A percentile compares a stretch with the other conserved stretches of the same genome.
These are phyloP conservation scores for Cyanoderma ruficeps DNA, from an alignment of 2,113 vertebrate species.

Conservation along the genomic window DNA sequence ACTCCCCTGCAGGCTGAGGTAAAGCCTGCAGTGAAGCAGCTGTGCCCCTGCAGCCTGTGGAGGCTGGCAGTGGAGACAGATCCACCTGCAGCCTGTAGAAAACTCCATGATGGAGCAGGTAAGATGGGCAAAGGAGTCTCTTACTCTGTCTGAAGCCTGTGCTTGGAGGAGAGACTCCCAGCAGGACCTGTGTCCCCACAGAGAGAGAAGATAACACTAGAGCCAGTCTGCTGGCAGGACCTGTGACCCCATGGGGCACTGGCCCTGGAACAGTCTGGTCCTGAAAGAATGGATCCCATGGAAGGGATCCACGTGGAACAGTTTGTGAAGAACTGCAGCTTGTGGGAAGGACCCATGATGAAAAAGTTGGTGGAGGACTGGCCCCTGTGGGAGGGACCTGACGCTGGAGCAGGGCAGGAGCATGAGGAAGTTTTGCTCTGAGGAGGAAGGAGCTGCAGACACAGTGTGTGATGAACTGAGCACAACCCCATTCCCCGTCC, in stretches of 20 bases:
- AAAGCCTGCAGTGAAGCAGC: background rate
- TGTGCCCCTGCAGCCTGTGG: background rate
- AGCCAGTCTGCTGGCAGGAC: background rate
- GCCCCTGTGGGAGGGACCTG: background rate
- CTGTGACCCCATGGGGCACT: background rate
- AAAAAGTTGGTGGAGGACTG: background rate
- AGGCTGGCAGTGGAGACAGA: fast-evolving
- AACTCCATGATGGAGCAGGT: background rate
- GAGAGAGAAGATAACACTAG: background rate
- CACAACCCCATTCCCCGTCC: background rate
- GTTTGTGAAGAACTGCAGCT: background rate
- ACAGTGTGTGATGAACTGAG: background rate
- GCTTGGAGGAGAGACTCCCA: background rate
- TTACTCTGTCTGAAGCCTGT: background rate
- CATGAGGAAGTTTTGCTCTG: background rate
- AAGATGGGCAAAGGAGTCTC: background rate
- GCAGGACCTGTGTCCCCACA: background rate
- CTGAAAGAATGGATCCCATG: background rate
- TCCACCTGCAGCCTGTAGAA: background rate
- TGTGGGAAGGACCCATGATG: fast-evolving
- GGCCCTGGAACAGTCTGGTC: background rate
- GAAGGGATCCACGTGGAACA: background rate
- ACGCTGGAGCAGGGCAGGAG: background rate
- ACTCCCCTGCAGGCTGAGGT: background rate
- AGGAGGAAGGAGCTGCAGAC: background rate